phyloP scores from a whole-genome alignment of 2,888 invertebrate species.

The Cotesia congregata region DNA sequence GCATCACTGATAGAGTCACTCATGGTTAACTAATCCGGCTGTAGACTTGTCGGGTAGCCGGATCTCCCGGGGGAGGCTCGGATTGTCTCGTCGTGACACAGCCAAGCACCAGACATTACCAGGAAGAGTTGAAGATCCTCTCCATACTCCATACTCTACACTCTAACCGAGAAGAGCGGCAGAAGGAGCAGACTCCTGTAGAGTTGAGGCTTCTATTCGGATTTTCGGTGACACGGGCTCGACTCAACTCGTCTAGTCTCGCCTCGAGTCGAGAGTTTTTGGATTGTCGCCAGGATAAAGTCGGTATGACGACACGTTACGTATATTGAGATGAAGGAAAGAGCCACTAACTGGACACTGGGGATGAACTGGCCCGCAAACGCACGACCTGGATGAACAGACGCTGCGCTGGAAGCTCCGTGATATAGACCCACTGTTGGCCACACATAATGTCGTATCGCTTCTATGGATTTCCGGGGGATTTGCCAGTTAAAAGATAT shows the following conservation, averaged over 20 bases:
- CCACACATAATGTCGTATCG: conserved; percentile 43
- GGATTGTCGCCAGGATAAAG: conserved; percentile 31
- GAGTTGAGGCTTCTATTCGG: background rate
- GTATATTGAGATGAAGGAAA: conserved; percentile 16
- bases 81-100: conserved; percentile 12
- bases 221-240: background rate
- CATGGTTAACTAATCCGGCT: background rate
- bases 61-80: conserved; percentile 23
- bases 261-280: conserved; percentile 28
- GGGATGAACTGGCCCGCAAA: conserved; percentile 9
- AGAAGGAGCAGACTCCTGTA: background rate
- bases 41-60: background rate
- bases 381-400: conserved; percentile 14
- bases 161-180: background rate
- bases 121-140: background rate
- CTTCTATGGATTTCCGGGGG: conserved; percentile 44
- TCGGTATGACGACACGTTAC: conserved; percentile 1
- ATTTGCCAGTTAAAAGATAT: conserved; percentile 50
- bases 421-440: conserved; percentile 32
- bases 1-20: conserved; percentile 13
- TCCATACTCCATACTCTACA: no score
- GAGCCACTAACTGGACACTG: conserved; percentile 32
- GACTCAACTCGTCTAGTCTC: background rate
- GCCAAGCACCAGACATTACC: conserved; percentile 11
- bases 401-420: conserved; percentile 26